Conservation (phyloP, 2,888 invertebrate species). For the Altica lythri region DNA sequence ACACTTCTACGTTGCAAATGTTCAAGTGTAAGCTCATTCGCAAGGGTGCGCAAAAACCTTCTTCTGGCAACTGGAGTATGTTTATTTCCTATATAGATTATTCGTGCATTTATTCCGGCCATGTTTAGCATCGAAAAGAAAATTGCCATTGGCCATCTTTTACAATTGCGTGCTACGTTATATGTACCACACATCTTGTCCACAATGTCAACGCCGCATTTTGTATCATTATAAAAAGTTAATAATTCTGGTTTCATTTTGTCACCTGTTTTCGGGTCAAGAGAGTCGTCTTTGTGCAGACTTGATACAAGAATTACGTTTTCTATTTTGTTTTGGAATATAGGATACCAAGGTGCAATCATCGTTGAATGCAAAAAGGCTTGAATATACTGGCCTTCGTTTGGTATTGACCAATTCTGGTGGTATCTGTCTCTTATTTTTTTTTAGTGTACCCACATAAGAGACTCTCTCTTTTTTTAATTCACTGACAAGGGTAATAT, state of each 20-base stretch:
- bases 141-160: slow-evolving; percentile 43
- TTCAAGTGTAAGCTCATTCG: too few species aligned
- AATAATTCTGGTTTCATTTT: slow-evolving; percentile 38
- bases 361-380: slow-evolving; percentile 34
- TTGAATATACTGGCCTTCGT: background rate
- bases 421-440: slow-evolving; percentile 5
- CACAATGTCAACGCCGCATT: slow-evolving; percentile 44
- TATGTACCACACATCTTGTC: slow-evolving; percentile 45
- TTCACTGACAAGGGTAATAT: background rate
- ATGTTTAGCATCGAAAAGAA: slow-evolving; percentile 42
- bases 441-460: slow-evolving; percentile 7
- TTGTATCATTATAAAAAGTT: slow-evolving; percentile 41
- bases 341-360: slow-evolving; percentile 32
- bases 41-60: too few species aligned
- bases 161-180: slow-evolving; percentile 40
- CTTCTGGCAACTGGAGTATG: too few species aligned
- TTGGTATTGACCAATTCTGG: slow-evolving; percentile 2
- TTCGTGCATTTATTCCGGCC: slow-evolving; percentile 37
- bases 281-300: slow-evolving; percentile 21
- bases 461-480: background rate
- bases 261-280: slow-evolving; percentile 23
- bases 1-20: too few species aligned
- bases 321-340: slow-evolving; percentile 30
- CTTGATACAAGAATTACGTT: slow-evolving; percentile 37
- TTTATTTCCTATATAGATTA: too few species aligned